Base-by-base conservation (phyloP, 1,140 invertebrate genomes). In the Brachionus sp. region DNA sequence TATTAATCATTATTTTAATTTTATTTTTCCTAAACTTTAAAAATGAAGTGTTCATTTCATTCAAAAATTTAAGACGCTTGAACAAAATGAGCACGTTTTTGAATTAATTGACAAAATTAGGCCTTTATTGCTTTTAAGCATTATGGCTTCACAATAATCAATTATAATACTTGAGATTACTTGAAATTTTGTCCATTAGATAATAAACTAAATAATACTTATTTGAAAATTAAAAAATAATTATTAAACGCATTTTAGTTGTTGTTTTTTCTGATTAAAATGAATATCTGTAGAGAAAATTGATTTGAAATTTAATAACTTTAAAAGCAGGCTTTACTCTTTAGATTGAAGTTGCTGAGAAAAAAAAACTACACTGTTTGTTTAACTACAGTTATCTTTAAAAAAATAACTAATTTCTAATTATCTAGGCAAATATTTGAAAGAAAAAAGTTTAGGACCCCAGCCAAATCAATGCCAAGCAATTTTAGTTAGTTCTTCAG, bases 1-100 rank as follows among this genome's bases (percentile, higher is more conserved):
- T 57, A 57, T 57, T 57, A 57, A 57, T 57, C 50, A 57, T 57
- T 19, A 19, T 57, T 57, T 57, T 57, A 57, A 57, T 57, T 57
- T 57, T n/a, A 57, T 57, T 57, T 23, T 57, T 57, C 50, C 50
- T 57, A 16, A 19, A 57, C 16, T 3, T 19, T 57, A 57, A 57
- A 19, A 57, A 57, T 57, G 50, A 19, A 57, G 19, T 57, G 16
- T 42, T 29, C 29, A 29, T 42, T 42, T 42, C 39, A 42, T 42
- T 19, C 2, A 57, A 57, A 57, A 57, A 19, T 1, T 57, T 9
- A 19, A 57, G 50, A 57, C 50, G 50, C 50, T 16, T 19, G 50
- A 19, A 57, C 19, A 9, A 57, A 19, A 57, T 23, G 50, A 16
- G 50, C 50, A 57, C 50, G 19, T 57, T 57, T 23, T 57, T 6